phyloP scores from a whole-genome alignment of 2,113 vertebrate genomes.

The Rostratula benghalensis region DNA sequence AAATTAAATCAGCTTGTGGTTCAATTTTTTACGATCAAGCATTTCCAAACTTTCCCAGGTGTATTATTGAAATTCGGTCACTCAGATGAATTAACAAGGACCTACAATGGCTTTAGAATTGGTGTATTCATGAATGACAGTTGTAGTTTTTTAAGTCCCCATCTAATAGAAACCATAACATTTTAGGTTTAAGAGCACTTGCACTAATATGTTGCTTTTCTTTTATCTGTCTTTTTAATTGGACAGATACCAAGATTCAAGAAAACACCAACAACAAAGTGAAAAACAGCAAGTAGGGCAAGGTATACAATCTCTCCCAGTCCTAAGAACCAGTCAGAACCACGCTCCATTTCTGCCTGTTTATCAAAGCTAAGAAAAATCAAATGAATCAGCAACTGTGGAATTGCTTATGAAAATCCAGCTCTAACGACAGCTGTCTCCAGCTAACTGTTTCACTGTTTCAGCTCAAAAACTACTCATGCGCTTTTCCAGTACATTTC shows the following conservation, averaged over 20 bases:
- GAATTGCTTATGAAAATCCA: neutral
- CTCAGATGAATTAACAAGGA: neutral
- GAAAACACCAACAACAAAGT: neutral
- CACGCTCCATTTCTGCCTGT: neutral
- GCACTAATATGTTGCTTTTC: neutral
- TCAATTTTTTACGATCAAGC: neutral
- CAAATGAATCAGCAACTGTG: neutral
- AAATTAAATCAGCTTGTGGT: neutral
- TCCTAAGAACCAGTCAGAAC: neutral
- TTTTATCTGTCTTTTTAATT: neutral
- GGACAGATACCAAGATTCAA: neutral
- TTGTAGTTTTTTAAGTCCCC: neutral
- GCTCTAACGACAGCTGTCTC: neutral
- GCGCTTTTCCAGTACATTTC: neutral
- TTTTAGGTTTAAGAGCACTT: neutral
- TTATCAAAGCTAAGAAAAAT: neutral
- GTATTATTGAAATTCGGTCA: neutral
- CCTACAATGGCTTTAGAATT: neutral
- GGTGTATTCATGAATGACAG: neutral
- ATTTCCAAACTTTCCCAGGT: neutral
- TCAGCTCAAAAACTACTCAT: neutral
- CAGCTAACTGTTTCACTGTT: neutral
- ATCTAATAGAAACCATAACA: neutral
- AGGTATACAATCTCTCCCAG: neutral
- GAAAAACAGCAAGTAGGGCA: neutral